phyloP scores from a whole-genome alignment of 1,140 invertebrate genomes.

The Chrysoperla carnea region DNA sequence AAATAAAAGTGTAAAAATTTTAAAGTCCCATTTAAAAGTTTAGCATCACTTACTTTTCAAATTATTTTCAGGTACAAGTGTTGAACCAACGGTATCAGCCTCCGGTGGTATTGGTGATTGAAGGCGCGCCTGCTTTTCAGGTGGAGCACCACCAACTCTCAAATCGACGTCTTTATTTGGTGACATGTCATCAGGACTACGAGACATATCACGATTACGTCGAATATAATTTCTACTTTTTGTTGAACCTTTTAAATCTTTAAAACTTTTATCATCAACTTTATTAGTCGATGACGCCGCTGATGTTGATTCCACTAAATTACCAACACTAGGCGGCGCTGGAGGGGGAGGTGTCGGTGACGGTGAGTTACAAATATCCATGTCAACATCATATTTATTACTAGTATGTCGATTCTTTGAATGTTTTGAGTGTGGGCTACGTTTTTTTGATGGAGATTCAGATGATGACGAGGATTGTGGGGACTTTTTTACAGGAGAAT shows the following conservation, averaged over 20 bases:
- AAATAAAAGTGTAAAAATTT: too few species aligned
- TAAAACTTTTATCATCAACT: slow-evolving; percentile 26
- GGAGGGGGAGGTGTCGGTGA: slow-evolving; percentile 15
- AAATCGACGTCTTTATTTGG: slow-evolving; percentile 38
- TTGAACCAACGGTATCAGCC: too few species aligned
- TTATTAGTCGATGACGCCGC: slow-evolving; percentile 8
- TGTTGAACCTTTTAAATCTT: slow-evolving; percentile 35
- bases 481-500: slow-evolving; percentile 4
- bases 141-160: slow-evolving; percentile 20
- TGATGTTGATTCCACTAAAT: background rate
- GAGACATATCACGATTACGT: slow-evolving; percentile 32
- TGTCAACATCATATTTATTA: slow-evolving; percentile 9
- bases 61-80: slow-evolving; percentile 4
- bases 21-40: too few species aligned
- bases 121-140: slow-evolving; percentile 14
- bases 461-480: slow-evolving; percentile 1
- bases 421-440: slow-evolving; percentile 3
- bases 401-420: background rate
- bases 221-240: slow-evolving; percentile 44
- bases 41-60: slow-evolving; percentile 7
- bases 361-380: slow-evolving; percentile 19
- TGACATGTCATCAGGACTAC: slow-evolving; percentile 22
- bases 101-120: slow-evolving; percentile 13
- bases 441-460: slow-evolving; percentile 3
- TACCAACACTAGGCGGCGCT: background rate